Evolutionary conservation across 2,113 vertebrate genomes (phyloP).

Genomic region (Hepsetus odoe): DNA sequence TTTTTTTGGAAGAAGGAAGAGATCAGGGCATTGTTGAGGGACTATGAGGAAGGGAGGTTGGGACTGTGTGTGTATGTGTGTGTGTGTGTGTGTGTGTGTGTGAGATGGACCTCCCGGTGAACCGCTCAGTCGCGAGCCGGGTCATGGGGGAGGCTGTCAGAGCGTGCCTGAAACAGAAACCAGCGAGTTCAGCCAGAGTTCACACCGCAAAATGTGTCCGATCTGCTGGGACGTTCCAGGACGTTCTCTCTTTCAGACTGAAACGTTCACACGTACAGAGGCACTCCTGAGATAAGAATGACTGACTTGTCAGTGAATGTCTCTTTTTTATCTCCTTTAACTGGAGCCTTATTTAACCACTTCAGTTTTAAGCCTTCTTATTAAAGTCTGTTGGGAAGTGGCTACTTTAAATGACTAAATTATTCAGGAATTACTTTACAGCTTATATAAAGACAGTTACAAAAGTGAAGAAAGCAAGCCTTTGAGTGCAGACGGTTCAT

Average conservation of each 20-base stretch:
- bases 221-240: constrained; percentile 65
- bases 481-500: no score
- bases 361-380: background rate
- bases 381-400: no score
- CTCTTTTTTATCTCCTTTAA: background rate
- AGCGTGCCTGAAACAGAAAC: constrained; percentile 82
- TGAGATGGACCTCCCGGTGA: constrained; percentile 83
- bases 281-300: background rate
- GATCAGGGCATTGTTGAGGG: constrained; percentile 46
- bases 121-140: constrained; percentile 83
- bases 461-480: no score
- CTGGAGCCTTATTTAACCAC: background rate
- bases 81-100: constrained; percentile 63
- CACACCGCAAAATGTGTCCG: constrained; percentile 82
- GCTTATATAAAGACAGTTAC: no score
- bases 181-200: constrained; percentile 90
- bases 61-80: background rate
- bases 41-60: constrained; percentile 56
- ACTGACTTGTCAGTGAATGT: background rate
- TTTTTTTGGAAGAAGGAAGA: constrained; percentile 50
- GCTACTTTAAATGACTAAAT: no score
- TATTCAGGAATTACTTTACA: no score
- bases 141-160: constrained; percentile 84
- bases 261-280: background rate
- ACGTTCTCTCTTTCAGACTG: constrained; percentile 26